Base-by-base conservation (phyloP, 2,888 invertebrate genomes). In the Hermaeophaga mercurialis region DNA sequence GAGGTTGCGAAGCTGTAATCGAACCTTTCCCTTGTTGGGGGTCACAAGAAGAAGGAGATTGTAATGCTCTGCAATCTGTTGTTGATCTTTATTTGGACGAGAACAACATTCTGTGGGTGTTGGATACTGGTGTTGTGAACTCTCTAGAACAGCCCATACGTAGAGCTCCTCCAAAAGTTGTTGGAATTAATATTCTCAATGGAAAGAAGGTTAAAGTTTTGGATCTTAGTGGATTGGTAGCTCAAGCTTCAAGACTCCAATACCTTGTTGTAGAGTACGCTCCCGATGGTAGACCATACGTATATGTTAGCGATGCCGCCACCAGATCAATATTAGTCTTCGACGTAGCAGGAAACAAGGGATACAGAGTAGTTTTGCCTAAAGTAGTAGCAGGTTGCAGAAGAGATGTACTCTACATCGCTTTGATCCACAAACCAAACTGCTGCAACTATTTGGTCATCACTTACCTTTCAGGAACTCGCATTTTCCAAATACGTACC, bases 101-200 rank as follows among this genome's bases (percentile, higher is more conserved):
- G 4, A 81, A 87, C 73, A 85, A 85, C 41, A 83, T 86, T 59
- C 78, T 90, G 6, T 90, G 90, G 90, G 81, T 85, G 0, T 75
- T 90, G 58, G 90, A 90, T 70, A 82, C 81, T 8, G 90, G 90
- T 9, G 81, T 88, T 38, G 82, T 87, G 0, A 86, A 89, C 62
- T 85, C 86, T 0, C 67, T 89, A 53, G 84, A 85, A 56, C 78
- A 81, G 1, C 87, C 89, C 0, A 78, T 84, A 3, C 81, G 85
- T 49, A 81, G 83, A 8, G 88, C 88, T 66, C 80, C 84, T 0
- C 88, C 90, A 0, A 90, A 89, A 72, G 83, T 89, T 6, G 65
- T 72, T 18, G 71, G 66, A 7, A 54, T 72, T 17, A 67, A 66
- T 53, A 36, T 68, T 5, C 54, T 60, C 24, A 72, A 67, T 14